Conservation (phyloP, 1,140 invertebrate genomes). For the Eulimnadia texana region DNA sequence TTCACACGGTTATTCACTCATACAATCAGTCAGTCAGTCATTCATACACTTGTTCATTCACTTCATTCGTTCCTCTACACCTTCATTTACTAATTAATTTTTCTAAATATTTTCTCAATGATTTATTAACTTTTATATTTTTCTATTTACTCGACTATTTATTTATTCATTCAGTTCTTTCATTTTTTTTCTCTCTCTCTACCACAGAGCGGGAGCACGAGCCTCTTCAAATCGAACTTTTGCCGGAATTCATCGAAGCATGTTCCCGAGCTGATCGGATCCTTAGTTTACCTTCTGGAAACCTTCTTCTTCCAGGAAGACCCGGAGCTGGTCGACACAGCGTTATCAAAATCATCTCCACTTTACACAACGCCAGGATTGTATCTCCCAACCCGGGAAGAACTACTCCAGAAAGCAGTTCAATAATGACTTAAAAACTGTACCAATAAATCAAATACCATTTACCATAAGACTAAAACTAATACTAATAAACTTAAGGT, state of each 20-base stretch:
- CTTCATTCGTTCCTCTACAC: no score
- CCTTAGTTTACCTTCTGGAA: constrained; percentile 43
- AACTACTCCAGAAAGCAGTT: constrained; percentile 45
- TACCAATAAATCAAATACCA: constrained; percentile 17
- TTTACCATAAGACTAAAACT: neutral
- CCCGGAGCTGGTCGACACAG: constrained; percentile 63
- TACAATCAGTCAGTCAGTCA: no score
- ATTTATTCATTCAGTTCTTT: constrained; percentile 7
- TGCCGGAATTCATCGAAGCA: constrained; percentile 46
- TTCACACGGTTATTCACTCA: no score
- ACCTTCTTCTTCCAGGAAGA: constrained; percentile 54
- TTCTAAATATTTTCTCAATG: no score
- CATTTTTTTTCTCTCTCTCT: constrained; percentile 17
- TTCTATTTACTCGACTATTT: no score
- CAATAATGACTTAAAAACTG: constrained; percentile 38
- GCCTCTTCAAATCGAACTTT: constrained; percentile 38
- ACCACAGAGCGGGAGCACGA: constrained; percentile 38
- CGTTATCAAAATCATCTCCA: constrained; percentile 52
- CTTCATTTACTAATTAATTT: no score
- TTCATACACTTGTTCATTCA: no score
- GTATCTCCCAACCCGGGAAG: constrained; percentile 41
- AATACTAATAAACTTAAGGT: constrained; percentile 29
- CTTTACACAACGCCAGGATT: constrained; percentile 51
- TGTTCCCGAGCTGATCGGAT: constrained; percentile 46
- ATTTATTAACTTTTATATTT: no score